phyloP scores from a whole-genome alignment of 2,113 vertebrate species.

The Sorex araneus region DNA sequence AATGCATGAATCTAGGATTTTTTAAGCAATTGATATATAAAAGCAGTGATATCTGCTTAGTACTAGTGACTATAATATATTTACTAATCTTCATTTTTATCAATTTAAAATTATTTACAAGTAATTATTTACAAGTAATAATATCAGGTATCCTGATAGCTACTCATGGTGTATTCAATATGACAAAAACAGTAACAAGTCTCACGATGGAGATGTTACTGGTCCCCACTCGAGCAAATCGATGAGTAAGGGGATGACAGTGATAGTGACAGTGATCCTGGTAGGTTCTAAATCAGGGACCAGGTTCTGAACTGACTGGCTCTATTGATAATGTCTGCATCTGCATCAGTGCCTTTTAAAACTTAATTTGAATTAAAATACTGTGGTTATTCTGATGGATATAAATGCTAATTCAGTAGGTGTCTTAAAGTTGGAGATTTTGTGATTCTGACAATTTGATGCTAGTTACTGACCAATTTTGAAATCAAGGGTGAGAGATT shows the following conservation, averaged over 20 bases:
- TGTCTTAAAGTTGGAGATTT: neutral
- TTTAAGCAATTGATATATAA: neutral
- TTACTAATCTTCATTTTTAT: neutral
- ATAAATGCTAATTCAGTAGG: neutral
- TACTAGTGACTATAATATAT: neutral
- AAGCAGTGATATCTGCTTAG: no score
- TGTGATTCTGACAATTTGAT: neutral
- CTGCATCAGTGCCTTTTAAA: neutral
- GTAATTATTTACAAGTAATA: neutral
- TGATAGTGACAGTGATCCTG: no score
- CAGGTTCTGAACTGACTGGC: neutral
- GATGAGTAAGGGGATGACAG: no score
- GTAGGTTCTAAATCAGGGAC: neutral
- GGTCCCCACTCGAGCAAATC: no score
- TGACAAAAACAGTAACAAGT: no score
- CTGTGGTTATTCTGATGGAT: neutral
- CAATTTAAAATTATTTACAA: neutral
- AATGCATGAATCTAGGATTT: neutral
- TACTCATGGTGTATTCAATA: no score
- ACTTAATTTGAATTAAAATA: constrained; percentile 33
- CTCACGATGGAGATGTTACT: no score
- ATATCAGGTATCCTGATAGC: neutral
- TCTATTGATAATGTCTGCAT: neutral
- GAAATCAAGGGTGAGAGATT: no score
- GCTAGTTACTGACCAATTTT: neutral